A percentile compares a stretch with the other conserved stretches of the same genome.
Evolutionary conservation across 2,888 invertebrate genomes (phyloP).

Genomic region (Dryobota labecula): DNA sequence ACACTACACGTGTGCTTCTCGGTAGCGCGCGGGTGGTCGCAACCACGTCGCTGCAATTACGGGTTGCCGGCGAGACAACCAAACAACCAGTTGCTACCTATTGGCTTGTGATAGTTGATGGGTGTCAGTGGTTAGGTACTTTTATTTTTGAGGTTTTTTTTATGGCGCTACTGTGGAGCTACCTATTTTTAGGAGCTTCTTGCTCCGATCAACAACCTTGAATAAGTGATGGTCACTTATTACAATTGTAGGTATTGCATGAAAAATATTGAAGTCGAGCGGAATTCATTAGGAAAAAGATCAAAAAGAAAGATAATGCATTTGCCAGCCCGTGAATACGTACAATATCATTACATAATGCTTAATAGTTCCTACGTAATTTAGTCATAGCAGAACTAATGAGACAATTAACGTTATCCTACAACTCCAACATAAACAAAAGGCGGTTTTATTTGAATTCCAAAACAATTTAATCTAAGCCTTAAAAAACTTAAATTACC

Average conservation of each 20-base stretch:
- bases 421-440: constrained; percentile 35
- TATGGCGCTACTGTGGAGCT: not conserved
- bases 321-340: not conserved
- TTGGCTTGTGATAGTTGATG: constrained; percentile 24
- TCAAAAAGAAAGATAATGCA: not conserved
- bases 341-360: not conserved
- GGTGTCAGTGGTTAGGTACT: constrained; percentile 29
- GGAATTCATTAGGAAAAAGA: not conserved
- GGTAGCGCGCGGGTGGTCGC: constrained; percentile 65
- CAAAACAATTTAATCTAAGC: constrained; percentile 14
- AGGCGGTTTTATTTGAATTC: constrained; percentile 10
- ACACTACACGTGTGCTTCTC: constrained; percentile 53
- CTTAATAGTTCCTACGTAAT: not conserved
- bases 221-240: too few species aligned
- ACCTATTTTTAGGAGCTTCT: not conserved
- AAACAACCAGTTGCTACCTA: constrained; percentile 53
- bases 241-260: too few species aligned
- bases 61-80: constrained; percentile 21
- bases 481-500: constrained; percentile 36
- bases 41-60: constrained; percentile 45
- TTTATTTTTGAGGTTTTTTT: constrained; percentile 5
- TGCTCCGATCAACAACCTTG: too few species aligned
- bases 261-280: not conserved
- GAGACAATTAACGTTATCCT: constrained; percentile 14
- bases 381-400: constrained; percentile 23